Conservation (phyloP, 2,113 vertebrate genomes). For the Tyto alba region DNA sequence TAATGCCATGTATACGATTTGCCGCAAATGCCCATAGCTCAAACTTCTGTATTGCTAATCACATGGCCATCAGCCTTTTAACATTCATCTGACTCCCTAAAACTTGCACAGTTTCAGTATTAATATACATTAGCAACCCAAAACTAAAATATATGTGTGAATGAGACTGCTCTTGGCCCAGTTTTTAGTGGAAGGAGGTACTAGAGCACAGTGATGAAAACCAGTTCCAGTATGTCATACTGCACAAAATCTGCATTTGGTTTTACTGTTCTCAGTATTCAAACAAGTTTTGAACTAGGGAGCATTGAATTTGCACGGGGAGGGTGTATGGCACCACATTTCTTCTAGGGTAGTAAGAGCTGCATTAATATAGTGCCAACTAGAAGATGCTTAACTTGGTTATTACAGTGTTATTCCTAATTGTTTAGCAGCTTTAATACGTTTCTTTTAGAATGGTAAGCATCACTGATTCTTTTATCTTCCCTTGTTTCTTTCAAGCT, state of each 20-base stretch:
- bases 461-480: slow-evolving; percentile 24
- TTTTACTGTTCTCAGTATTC: neutral
- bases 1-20: neutral
- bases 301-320: neutral
- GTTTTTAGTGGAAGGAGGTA: neutral
- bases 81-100: neutral
- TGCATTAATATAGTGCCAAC: neutral
- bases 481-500: slow-evolving; percentile 63
- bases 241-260: neutral
- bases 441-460: neutral
- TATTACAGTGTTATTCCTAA: neutral
- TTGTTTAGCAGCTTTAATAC: neutral
- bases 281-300: neutral
- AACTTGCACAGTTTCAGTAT: neutral
- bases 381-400: neutral
- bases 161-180: neutral
- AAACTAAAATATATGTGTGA: neutral
- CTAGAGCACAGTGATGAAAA: neutral
- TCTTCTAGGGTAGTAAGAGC: neutral
- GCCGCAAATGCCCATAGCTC: neutral
- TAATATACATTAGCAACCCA: neutral
- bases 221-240: neutral
- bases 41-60: neutral
- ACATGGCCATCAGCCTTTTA: neutral
- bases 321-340: neutral